A percentile compares a stretch with the other conserved stretches of the same genome.
Conservation (phyloP, 2,888 invertebrate genomes). For the Dicyrtomina minuta region DNA sequence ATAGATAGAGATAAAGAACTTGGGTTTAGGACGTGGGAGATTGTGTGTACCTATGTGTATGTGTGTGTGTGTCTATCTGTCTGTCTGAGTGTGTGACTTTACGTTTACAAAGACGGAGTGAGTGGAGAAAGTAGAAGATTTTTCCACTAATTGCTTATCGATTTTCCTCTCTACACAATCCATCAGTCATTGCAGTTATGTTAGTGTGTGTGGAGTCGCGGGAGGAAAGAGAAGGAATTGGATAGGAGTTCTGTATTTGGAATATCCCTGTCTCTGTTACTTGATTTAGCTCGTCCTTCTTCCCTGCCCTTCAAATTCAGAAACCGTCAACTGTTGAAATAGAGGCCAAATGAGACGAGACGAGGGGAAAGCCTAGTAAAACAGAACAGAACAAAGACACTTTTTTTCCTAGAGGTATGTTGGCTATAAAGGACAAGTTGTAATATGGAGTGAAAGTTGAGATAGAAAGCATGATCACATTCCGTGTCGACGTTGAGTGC, state of each 20-base stretch:
- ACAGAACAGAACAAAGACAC: too few relatives aligned
- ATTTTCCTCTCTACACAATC: conserved; percentile 47
- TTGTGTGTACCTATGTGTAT: neutral
- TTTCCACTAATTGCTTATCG: conserved; percentile 52
- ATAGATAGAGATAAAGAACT: conserved; percentile 26
- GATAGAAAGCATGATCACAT: conserved; percentile 21
- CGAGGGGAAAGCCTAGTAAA: neutral
- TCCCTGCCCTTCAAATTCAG: neutral
- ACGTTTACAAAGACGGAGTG: conserved; percentile 38
- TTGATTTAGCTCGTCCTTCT: neutral
- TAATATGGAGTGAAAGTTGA: too few relatives aligned
- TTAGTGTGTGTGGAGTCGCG: neutral
- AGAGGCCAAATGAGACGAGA: conserved; percentile 3
- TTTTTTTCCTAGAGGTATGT: too few relatives aligned
- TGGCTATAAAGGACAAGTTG: too few relatives aligned
- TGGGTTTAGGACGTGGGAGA: conserved; percentile 1
- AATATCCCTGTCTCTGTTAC: conserved; percentile 1
- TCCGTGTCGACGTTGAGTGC: conserved; percentile 24
- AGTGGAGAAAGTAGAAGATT: conserved; percentile 37
- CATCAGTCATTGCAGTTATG: conserved; percentile 48
- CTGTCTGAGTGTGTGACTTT: conserved; percentile 16
- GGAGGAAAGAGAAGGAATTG: too few relatives aligned
- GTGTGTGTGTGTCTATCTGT: neutral
- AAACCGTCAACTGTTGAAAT: too few relatives aligned
- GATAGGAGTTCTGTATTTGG: too few relatives aligned